Evolutionary conservation across 2,113 vertebrate genomes (phyloP).

Genomic region (Oxygymnocypris stewartii): DNA sequence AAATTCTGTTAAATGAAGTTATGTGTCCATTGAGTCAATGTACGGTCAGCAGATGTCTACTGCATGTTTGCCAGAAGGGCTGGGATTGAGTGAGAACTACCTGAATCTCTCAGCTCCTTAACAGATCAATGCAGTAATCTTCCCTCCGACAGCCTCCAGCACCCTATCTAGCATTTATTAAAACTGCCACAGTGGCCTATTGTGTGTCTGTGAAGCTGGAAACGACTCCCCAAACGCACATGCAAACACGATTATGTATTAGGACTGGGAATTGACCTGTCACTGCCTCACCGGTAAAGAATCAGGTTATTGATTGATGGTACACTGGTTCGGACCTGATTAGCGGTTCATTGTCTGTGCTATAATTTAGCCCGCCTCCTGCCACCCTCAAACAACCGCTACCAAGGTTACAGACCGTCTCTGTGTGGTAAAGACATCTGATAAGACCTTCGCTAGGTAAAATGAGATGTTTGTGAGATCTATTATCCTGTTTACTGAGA

Average conservation of each 20-base stretch:
- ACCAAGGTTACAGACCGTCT: slow-evolving; percentile 8
- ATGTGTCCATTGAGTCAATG: background rate
- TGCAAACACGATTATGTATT: slow-evolving; percentile 15
- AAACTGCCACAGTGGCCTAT: background rate
- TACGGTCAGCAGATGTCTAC: background rate
- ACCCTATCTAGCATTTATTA: background rate
- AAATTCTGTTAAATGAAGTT: background rate
- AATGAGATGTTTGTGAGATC: slow-evolving; percentile 15
- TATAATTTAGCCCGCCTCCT: slow-evolving; percentile 5
- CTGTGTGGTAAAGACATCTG: slow-evolving; percentile 16
- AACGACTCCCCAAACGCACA: background rate
- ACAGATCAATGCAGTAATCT: slow-evolving; percentile 35
- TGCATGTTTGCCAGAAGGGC: background rate
- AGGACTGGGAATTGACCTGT: slow-evolving; percentile 27
- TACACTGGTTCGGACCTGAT: slow-evolving; percentile 22
- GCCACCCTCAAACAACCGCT: slow-evolving; percentile 14
- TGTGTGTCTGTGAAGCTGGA: background rate
- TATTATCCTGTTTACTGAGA: background rate
- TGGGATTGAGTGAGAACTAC: slow-evolving; percentile 10
- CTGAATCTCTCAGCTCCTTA: slow-evolving; percentile 8
- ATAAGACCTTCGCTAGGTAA: slow-evolving; percentile 1
- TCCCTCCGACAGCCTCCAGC: slow-evolving; percentile 3
- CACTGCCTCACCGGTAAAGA: slow-evolving; percentile 1
- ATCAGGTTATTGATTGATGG: slow-evolving; percentile 28
- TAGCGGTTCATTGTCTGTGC: slow-evolving; percentile 17